These are phyloP conservation scores for Podiceps cristatus DNA, from an alignment of 2,113 vertebrate genomes.

Conservation along the genomic window DNA sequence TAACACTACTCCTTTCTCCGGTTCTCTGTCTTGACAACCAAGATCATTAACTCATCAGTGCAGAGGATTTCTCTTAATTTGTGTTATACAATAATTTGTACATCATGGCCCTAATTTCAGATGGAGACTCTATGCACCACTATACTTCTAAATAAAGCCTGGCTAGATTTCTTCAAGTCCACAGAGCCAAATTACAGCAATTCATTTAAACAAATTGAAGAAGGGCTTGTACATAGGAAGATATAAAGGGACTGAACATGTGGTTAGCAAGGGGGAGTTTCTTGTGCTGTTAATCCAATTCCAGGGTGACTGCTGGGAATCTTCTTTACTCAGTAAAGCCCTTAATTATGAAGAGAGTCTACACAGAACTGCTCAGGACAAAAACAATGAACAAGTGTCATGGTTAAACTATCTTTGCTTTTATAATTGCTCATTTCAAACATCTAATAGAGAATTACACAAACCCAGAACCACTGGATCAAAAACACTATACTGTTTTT, in stretches of 20 bases:
- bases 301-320: conserved; percentile 51
- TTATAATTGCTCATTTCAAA: conserved; percentile 37
- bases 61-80: conserved; percentile 38
- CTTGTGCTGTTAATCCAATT: conserved; percentile 51
- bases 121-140: conserved; percentile 19
- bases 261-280: conserved; percentile 45
- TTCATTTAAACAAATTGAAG: conserved; percentile 55
- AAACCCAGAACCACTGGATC: conserved; percentile 15
- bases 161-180: conserved; percentile 26
- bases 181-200: conserved; percentile 53
- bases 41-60: conserved; percentile 1
- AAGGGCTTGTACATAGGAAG: conserved; percentile 25
- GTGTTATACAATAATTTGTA: conserved; percentile 16
- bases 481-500: conserved; percentile 20
- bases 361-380: not conserved
- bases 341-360: conserved; percentile 39
- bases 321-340: conserved; percentile 44
- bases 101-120: conserved; percentile 40
- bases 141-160: conserved; percentile 51
- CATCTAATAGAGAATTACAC: not conserved
- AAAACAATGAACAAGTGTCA: conserved; percentile 48
- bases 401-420: conserved; percentile 44
- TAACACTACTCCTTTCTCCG: not conserved
- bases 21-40: not conserved
- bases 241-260: conserved; percentile 37